Conservation (phyloP, 2,113 vertebrate species). For the Dasypus novemcinctus region DNA sequence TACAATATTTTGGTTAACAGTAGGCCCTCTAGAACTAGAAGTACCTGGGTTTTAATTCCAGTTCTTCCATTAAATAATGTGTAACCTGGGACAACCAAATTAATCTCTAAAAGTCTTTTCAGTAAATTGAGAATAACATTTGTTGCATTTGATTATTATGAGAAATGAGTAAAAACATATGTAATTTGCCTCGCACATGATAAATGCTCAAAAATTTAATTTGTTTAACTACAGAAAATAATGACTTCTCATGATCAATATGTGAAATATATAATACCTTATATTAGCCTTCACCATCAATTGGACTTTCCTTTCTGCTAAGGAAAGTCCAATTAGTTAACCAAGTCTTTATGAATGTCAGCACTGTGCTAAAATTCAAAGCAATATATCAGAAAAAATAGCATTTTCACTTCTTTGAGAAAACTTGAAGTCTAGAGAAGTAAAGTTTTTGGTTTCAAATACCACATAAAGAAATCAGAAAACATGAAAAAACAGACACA, state of each 20-base stretch:
- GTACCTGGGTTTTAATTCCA: neutral
- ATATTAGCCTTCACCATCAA: neutral
- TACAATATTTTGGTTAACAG: neutral
- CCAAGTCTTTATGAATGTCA: conserved; percentile 5
- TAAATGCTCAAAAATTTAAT: neutral
- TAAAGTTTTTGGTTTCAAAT: neutral
- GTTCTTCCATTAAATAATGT: neutral
- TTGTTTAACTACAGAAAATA: neutral
- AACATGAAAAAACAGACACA: neutral
- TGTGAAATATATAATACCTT: neutral
- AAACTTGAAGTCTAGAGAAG: neutral
- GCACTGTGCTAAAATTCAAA: neutral
- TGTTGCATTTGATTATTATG: neutral
- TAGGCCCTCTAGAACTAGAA: neutral
- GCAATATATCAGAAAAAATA: neutral
- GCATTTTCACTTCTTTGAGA: neutral
- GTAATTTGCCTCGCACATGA: neutral
- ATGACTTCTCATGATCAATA: neutral
- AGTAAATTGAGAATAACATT: neutral
- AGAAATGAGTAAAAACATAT: neutral
- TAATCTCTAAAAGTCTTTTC: neutral
- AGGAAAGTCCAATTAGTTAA: neutral
- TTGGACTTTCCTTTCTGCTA: neutral
- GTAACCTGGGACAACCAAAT: neutral
- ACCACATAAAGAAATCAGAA: neutral